Conservation (phyloP, 2,113 vertebrate species). For the Hypanus sabinus region DNA sequence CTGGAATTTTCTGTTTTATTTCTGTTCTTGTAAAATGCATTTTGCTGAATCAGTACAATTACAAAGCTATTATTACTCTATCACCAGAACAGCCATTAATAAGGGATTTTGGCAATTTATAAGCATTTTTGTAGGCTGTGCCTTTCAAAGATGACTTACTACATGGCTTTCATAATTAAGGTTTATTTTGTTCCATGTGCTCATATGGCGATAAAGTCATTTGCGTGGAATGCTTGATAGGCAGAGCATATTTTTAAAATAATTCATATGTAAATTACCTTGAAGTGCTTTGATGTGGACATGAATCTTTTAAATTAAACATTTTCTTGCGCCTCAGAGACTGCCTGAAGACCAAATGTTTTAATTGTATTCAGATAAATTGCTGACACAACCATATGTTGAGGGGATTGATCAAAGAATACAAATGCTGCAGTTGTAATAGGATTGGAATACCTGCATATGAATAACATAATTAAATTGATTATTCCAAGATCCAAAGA, state of each 20-base stretch:
- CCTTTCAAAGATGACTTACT: background rate
- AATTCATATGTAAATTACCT: background rate
- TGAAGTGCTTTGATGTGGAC: constrained; percentile 5
- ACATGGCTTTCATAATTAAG: background rate
- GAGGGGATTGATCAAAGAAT: background rate
- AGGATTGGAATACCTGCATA: background rate
- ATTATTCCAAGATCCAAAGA: background rate
- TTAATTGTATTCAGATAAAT: constrained; percentile 6
- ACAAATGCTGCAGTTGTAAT: background rate
- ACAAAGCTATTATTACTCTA: background rate
- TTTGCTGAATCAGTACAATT: background rate
- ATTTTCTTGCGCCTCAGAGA: background rate
- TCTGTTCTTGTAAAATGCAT: background rate
- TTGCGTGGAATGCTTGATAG: constrained; percentile 4
- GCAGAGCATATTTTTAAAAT: background rate
- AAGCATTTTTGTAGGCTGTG: background rate
- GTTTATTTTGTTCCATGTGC: background rate
- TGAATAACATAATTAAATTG: background rate
- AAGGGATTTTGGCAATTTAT: background rate
- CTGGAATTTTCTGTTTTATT: background rate
- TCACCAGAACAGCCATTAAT: background rate
- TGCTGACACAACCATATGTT: background rate
- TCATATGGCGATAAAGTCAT: background rate
- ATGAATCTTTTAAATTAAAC: constrained; percentile 18
- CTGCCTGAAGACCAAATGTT: background rate